Conservation (phyloP, 1,140 invertebrate species). For the Vanessa atalanta region DNA sequence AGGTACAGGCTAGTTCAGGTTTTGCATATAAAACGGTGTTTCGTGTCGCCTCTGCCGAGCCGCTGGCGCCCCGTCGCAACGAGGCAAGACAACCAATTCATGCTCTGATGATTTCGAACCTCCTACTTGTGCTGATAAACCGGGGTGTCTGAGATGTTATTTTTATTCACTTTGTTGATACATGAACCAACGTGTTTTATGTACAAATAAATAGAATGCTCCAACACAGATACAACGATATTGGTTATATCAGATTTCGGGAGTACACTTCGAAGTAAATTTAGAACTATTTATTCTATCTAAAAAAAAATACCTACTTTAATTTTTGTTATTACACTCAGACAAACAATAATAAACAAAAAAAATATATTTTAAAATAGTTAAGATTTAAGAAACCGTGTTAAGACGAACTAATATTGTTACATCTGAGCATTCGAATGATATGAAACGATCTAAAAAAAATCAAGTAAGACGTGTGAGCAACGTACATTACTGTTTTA, state of each 20-base stretch:
- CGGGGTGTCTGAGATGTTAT: not conserved
- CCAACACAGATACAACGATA: not conserved
- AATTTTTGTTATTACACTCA: too few relatives aligned
- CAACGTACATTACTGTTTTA: not conserved
- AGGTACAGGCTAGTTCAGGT: slow-evolving; percentile 22
- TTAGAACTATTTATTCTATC: not conserved
- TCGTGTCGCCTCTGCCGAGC: slow-evolving; percentile 14
- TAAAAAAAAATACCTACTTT: too few relatives aligned
- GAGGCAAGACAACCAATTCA: slow-evolving; percentile 1
- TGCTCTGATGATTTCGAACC: slow-evolving; percentile 2
- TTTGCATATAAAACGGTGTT: slow-evolving; percentile 26
- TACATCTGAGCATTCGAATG: too few relatives aligned
- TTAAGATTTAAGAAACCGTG: too few relatives aligned
- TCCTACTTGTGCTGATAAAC: not conserved
- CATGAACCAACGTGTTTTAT: not conserved
- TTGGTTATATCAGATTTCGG: too few relatives aligned
- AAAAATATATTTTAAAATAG: too few relatives aligned
- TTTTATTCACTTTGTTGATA: not conserved
- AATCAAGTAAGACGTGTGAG: slow-evolving; percentile 3
- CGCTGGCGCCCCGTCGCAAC: not conserved
- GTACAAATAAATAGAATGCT: not conserved
- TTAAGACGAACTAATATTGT: too few relatives aligned
- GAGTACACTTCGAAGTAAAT: too few relatives aligned
- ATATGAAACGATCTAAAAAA: slow-evolving; percentile 1
- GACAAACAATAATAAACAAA: too few relatives aligned